phyloP scores from a whole-genome alignment of 2,113 vertebrate species.

The Oceanodroma tethys region DNA sequence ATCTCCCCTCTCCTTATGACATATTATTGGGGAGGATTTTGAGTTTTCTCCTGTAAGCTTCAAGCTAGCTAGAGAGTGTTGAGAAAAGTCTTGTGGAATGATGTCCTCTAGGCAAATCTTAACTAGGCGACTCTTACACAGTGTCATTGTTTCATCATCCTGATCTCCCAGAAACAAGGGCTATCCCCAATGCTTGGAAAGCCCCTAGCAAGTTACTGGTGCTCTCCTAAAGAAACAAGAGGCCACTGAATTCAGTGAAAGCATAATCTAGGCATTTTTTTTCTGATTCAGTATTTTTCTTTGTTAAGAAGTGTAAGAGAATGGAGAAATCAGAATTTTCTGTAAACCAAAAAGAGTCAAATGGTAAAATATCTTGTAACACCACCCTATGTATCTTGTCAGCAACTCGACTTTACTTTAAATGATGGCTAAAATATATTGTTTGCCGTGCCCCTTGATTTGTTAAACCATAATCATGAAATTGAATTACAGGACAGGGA shows the following conservation, averaged over 20 bases:
- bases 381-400: conserved; percentile 10
- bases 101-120: background rate
- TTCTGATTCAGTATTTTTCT: background rate
- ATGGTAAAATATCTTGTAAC: background rate
- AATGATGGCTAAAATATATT: conserved; percentile 39
- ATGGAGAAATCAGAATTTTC: background rate
- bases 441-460: conserved; percentile 13
- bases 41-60: background rate
- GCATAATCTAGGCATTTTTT: background rate
- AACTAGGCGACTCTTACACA: background rate
- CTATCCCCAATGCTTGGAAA: background rate
- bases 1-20: background rate
- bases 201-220: background rate
- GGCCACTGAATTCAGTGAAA: background rate
- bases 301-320: background rate
- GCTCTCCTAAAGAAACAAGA: background rate
- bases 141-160: background rate
- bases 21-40: background rate
- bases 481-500: conserved; percentile 44
- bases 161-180: background rate
- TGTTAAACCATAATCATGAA: conserved; percentile 55
- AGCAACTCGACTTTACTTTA: conserved; percentile 20
- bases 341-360: background rate
- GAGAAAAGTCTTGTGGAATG: background rate
- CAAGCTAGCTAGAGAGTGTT: background rate